Base-by-base conservation (phyloP, 2,113 vertebrate species). In the Orcinus orca region DNA sequence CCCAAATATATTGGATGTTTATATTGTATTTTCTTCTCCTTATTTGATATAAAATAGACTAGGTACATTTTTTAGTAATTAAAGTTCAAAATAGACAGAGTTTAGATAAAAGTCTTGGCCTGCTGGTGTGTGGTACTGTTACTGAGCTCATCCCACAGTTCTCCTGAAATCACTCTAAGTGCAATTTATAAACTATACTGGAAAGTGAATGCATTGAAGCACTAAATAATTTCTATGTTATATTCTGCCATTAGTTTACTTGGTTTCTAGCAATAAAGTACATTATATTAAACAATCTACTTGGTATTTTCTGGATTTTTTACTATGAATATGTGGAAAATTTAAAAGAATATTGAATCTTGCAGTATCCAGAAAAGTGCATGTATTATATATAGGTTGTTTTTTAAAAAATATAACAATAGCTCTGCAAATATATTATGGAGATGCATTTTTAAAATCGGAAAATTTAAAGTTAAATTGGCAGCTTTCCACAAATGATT, bases 381-480 rank as follows among this genome's bases (percentile, higher is more conserved):
- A 33, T 87, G 62, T 36, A 82, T 85, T 93, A 62, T 71, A 58
- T 62, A 81, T 47, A 94, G 10, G 68, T 63, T 81, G 68, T 93
- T 68, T 89, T 73, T 82, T 89, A 15, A 15, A 15, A 50, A 50
- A 31, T 73, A 77, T 67, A 90, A 4, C 23, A 77, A 70, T 53
- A 65, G 10, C 8, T 91, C 77, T 96, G 50, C 31, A 68, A 91
- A 67, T 90, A 88, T 55, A 88, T 88, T 86, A 95, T 95, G 36
- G 31, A 83, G 31, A 74, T 70, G 5, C 4, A 33, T 79, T 93
- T 97, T 77, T 11, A 33, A 23, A 93, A 93, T 80, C 15, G 38
- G 13, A 74, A 93, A 53, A 92, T 76, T 11, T 41, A 76, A 93
- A 83, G 44, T 88, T 79, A 90, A 91, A 63, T 67, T 73, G 55